Evolutionary conservation across 2,888 invertebrate species (phyloP).

Genomic region (Chymomyza caudatula): DNA sequence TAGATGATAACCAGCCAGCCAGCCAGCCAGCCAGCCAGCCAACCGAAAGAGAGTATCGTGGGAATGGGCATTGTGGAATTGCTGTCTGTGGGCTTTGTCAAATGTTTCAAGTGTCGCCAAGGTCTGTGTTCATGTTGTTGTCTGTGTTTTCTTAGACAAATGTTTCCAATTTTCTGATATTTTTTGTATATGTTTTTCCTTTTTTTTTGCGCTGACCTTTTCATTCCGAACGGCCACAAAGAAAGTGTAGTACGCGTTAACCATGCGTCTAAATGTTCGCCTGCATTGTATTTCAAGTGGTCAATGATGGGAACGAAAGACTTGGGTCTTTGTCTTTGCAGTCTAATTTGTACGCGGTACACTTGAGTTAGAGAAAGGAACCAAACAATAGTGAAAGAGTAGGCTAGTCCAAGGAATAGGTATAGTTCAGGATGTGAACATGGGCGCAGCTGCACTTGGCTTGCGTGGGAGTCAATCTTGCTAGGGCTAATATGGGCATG

Average conservation of each 20-base stretch:
- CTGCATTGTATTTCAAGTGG: constrained; percentile 52
- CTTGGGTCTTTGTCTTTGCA: constrained; percentile 36
- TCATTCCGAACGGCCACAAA: constrained; percentile 41
- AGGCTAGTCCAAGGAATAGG: constrained; percentile 18
- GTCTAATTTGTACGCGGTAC: constrained; percentile 62
- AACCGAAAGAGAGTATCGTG: constrained; percentile 67
- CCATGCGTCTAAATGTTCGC: constrained; percentile 53
- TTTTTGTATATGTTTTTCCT: constrained; percentile 34
- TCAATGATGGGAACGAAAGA: constrained; percentile 59
- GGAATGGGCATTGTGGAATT: constrained; percentile 66
- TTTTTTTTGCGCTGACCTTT: constrained; percentile 9
- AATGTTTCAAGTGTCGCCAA: constrained; percentile 68
- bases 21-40: constrained; percentile 5
- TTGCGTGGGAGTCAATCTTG: constrained; percentile 63
- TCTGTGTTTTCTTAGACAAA: constrained; percentile 61
- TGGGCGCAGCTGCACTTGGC: constrained; percentile 57
- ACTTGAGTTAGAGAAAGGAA: constrained; percentile 64
- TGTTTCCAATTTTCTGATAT: constrained; percentile 53
- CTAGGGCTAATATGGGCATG: constrained; percentile 47
- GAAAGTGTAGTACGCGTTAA: constrained; percentile 68
- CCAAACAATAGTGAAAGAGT: constrained; percentile 44
- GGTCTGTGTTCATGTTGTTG: constrained; percentile 29
- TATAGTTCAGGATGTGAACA: not conserved
- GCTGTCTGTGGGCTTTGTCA: constrained; percentile 50
- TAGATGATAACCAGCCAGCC: constrained; percentile 38